Percentiles rank a stretch among this genome's conserved stretches.
phyloP scores from a whole-genome alignment of 2,888 invertebrate genomes.

The Catocala nupta region DNA sequence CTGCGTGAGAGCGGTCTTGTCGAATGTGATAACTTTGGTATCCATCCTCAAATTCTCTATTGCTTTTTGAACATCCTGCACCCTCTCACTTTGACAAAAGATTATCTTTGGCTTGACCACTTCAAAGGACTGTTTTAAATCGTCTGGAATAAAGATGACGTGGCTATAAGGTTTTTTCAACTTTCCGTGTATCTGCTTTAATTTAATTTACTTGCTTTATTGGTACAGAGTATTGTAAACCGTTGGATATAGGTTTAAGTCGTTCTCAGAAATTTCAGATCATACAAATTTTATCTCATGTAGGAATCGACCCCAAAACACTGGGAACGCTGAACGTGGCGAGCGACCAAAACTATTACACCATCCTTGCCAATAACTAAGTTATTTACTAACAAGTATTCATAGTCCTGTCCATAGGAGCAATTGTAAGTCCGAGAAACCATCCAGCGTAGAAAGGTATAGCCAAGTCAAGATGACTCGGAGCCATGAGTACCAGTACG shows the following conservation, averaged over 20 bases:
- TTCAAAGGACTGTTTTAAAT: constrained; percentile 53
- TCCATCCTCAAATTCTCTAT: constrained; percentile 40
- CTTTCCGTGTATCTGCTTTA: too few species aligned
- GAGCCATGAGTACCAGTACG: constrained; percentile 74
- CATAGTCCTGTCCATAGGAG: constrained; percentile 49
- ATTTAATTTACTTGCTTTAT: too few species aligned
- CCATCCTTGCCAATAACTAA: background rate
- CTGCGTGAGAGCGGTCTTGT: constrained; percentile 45
- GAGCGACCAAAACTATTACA: too few species aligned
- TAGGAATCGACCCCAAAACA: too few species aligned
- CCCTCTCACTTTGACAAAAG: constrained; percentile 63
- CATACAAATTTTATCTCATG: too few species aligned
- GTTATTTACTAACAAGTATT: constrained; percentile 28
- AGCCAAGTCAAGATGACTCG: constrained; percentile 73
- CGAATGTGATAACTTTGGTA: constrained; percentile 60
- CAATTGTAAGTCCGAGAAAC: constrained; percentile 68
- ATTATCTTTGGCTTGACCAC: constrained; percentile 58
- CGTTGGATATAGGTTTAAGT: too few species aligned
- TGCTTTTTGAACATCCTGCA: constrained; percentile 52
- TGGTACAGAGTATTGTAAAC: too few species aligned
- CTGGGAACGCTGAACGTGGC: too few species aligned
- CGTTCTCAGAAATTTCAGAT: too few species aligned
- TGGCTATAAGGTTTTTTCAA: too few species aligned
- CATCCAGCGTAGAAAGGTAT: constrained; percentile 78
- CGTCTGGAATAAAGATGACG: too few species aligned